These are phyloP conservation scores for Antheraea yamamai DNA, from an alignment of 2,888 invertebrate species.

Conservation along the genomic window DNA sequence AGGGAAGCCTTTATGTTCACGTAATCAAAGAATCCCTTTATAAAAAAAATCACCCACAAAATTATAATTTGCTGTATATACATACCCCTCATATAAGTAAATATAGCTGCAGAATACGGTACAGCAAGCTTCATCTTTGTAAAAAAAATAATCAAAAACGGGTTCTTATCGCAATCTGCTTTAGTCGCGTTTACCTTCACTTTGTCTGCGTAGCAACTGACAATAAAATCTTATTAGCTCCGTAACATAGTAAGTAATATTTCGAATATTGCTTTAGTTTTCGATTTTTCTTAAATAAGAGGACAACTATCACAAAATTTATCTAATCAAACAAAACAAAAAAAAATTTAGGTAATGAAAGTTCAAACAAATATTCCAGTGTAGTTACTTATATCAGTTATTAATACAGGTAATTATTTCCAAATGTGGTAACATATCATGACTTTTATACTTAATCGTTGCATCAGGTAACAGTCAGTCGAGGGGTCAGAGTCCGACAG, in stretches of 20 bases:
- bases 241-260: neutral
- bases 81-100: constrained; percentile 11
- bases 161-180: neutral
- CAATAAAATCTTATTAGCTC: neutral
- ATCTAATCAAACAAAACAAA: neutral
- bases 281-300: no score
- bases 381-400: neutral
- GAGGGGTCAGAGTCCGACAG: constrained; percentile 62
- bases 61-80: constrained; percentile 50
- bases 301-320: neutral
- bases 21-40: constrained; percentile 75
- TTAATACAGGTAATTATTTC: constrained; percentile 15
- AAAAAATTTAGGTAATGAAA: neutral
- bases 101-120: neutral
- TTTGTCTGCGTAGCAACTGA: neutral
- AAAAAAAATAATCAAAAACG: neutral
- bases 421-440: constrained; percentile 20
- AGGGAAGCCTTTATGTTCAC: constrained; percentile 73
- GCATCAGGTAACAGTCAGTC: constrained; percentile 40
- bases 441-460: constrained; percentile 24
- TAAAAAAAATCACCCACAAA: constrained; percentile 61
- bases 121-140: neutral
- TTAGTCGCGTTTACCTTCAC: neutral
- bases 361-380: neutral
- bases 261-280: no score